Conservation (phyloP, 2,888 invertebrate genomes). For the Chelonus formosanus region DNA sequence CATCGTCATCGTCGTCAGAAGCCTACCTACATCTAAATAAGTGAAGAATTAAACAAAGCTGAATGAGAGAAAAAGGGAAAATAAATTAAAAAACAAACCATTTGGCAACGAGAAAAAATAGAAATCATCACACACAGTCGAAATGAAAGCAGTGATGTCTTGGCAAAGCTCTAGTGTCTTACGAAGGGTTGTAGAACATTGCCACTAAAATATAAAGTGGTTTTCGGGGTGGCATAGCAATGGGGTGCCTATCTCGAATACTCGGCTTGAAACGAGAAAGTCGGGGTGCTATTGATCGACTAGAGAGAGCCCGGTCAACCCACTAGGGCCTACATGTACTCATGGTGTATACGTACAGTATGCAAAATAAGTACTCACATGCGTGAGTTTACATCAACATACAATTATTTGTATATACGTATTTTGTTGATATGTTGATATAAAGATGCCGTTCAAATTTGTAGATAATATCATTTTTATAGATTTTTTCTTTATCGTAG, state of each 20-base stretch:
- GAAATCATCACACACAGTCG: not conserved
- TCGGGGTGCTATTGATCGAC: constrained; percentile 60
- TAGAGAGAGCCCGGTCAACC: constrained; percentile 58
- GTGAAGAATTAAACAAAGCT: constrained; percentile 1
- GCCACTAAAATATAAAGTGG: constrained; percentile 64
- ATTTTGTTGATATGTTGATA: not conserved
- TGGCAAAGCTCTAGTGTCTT: constrained; percentile 20
- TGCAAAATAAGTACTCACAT: constrained; percentile 28
- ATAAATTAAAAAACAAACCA: not conserved
- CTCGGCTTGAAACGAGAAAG: constrained; percentile 53
- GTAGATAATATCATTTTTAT: no score
- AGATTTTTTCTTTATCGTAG: no score
- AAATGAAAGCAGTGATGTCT: not conserved
- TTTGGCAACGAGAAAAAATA: constrained; percentile 1
- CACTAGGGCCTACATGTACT: constrained; percentile 55
- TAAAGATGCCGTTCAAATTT: not conserved
- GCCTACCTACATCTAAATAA: not conserved
- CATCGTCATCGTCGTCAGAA: not conserved
- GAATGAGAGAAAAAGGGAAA: not conserved
- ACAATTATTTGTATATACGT: constrained; percentile 14
- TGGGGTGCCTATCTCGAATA: constrained; percentile 60
- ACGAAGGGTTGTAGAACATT: constrained; percentile 59
- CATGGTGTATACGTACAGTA: constrained; percentile 36
- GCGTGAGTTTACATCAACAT: constrained; percentile 33
- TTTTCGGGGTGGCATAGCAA: constrained; percentile 61